Base-by-base conservation (phyloP, 2,888 invertebrate species). In the Xylota sylvarum region DNA sequence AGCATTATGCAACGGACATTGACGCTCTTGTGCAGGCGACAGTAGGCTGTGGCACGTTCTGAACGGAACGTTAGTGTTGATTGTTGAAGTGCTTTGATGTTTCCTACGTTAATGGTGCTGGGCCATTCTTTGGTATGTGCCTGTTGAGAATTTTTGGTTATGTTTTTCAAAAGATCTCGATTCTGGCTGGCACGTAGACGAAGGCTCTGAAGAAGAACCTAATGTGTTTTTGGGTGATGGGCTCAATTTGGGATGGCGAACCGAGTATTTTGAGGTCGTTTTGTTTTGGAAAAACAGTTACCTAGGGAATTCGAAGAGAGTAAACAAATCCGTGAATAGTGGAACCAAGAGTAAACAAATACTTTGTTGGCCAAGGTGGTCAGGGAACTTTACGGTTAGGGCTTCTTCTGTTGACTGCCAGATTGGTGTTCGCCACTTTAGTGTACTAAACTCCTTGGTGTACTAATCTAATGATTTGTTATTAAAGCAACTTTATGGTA, bases 1-100 rank as follows among this genome's bases (percentile, higher is more conserved):
- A n/a, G 7, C 85, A 81, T 85, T 77, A 81, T 77, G 72, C 85
- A 85, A 85, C 81, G 81, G 84, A 50, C 80, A 65, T 80, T 85
- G 70, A 74, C 80, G 46, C 27, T 65, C 46, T n/a, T 60, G 62
- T 62, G 79, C 70, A 74, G 69, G 83, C 79, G 79, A 79, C 74
- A 74, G 46, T 69, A 74, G 74, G 55, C 46, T 43, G 79, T 40
- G 74, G 48, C 65, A 73, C 79, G 79, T 83, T 79, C 60, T 30
- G 1, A n/a, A 2, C 17, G 14, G 52, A 65, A 79, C 78, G 69
- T 76, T 77, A 50, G 58, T 50, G 40, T 56, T 17, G 60, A 62
- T 60, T 74, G 79, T 74, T 40, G 69, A 79, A 84, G 32, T 56
- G 46, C 79, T 64, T 62, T 78, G 40, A 83, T 67, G 55, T 65